A percentile compares a stretch with the other conserved stretches of the same genome.
Conservation (phyloP, 1,140 invertebrate species). For the Drosophila lacteicornis region DNA sequence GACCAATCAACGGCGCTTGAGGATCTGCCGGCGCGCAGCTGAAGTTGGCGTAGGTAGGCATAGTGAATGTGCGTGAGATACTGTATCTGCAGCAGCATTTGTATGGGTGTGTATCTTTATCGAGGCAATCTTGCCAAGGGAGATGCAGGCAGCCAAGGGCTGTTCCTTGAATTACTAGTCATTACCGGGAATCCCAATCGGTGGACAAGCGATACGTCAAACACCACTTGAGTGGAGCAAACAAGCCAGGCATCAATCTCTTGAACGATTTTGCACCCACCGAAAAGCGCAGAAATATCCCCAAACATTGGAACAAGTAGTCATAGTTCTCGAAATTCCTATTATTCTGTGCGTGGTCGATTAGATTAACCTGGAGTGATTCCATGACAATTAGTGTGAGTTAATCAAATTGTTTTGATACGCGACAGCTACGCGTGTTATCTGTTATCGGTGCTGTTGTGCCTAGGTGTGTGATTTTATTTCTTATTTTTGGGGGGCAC, state of each 20-base stretch:
- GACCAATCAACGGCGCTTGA: constrained; percentile 75
- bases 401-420: constrained; percentile 74
- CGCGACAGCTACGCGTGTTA: constrained; percentile 34
- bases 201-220: neutral
- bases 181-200: neutral
- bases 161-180: neutral
- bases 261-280: constrained; percentile 16
- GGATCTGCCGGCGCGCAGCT: constrained; percentile 65
- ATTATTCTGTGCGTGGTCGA: constrained; percentile 44
- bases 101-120: constrained; percentile 4
- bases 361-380: constrained; percentile 57
- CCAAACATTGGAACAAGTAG: constrained; percentile 3
- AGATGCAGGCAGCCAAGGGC: constrained; percentile 43
- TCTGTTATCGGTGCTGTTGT: constrained; percentile 50
- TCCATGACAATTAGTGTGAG: constrained; percentile 18
- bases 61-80: constrained; percentile 27
- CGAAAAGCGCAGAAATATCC: neutral
- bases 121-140: constrained; percentile 23
- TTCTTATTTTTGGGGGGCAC: constrained; percentile 5
- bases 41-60: constrained; percentile 37
- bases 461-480: neutral
- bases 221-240: neutral
- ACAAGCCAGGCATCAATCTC: neutral
- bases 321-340: neutral
- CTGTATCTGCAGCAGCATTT: constrained; percentile 4